Evolutionary conservation across 2,113 vertebrate species (phyloP), one percentile per base, ranked within the genome.

Genomic region (Nesogale talazaci): DNA sequence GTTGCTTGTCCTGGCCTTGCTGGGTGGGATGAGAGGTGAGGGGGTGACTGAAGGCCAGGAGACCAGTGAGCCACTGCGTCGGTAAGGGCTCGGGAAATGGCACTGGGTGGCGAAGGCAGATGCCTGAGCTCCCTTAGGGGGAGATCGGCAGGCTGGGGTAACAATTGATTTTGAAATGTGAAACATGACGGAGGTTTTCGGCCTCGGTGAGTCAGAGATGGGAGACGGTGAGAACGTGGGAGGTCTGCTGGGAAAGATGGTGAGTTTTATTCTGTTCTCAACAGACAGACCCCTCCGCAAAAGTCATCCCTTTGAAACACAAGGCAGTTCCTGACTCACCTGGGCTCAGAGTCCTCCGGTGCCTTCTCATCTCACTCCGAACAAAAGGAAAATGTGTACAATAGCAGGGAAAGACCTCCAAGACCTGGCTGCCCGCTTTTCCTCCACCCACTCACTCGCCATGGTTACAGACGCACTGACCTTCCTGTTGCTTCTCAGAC

Each of bases 171-270:
- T 61, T 36, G 83, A 90, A 80, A 83, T 81, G 31, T 38, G 3
- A 76, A 90, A 89, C 74, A 74, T 89, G 88, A 63, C 75, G 59
- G 22, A 31, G 46, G 61, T 69, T 86, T 57, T 91, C 86, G 59
- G 34, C 77, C 65, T 1, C 20, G 46, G 25, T 78, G 69, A 89
- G 38, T 92, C 84, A 86, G 63, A 89, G 52, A 23, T 63, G n/a
- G 27, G 80, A 93, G 91, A 65, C 46, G 82, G 87, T 75, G 36
- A 82, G 63, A 65, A 75, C 14, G 52, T 34, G 22, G 52, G 74
- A 70, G 34, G 17, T 78, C 92, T 76, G 19, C 14, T 16, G 4
- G 38, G 36, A 63, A 87, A 85, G 40, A 85, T 19, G 22, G 57
- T 67, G 34, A 90, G 7, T 42, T 63, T 74, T 69, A 31, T 19